phyloP scores from a whole-genome alignment of 2,888 invertebrate species.

The Acheta domesticus region DNA sequence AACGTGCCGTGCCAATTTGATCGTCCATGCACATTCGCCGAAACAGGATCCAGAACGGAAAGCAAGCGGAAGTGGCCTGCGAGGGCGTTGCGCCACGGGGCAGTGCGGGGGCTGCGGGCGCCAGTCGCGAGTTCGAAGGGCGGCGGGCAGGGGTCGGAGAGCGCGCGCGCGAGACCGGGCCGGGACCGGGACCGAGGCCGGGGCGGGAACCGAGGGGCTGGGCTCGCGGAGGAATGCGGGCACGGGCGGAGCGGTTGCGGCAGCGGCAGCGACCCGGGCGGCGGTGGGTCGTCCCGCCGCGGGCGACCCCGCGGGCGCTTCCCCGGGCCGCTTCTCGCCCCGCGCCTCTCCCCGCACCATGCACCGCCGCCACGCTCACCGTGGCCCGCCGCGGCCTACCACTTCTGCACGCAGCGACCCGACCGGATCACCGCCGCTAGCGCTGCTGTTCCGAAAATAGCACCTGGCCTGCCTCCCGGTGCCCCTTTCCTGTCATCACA shows the following conservation, averaged over 20 bases:
- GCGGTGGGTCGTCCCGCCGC: background rate
- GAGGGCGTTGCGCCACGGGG: background rate
- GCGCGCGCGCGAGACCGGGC: background rate
- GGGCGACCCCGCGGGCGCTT: background rate
- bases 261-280: background rate
- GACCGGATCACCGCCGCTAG: background rate
- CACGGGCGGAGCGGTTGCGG: background rate
- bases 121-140: background rate
- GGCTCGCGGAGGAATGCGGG: conserved; percentile 18
- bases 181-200: background rate
- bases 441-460: background rate
- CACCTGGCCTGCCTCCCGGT: too few species aligned
- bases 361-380: background rate
- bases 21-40: too few species aligned
- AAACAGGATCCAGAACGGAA: too few species aligned
- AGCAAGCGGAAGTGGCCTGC: too few species aligned
- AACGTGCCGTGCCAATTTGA: too few species aligned
- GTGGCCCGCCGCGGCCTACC: background rate
- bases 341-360: background rate
- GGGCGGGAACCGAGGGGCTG: background rate
- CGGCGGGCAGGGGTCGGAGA: background rate
- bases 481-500: too few species aligned
- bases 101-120: background rate
- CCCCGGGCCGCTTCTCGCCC: background rate
- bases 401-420: background rate